Percentiles rank a stretch among this genome's conserved stretches.
Conservation (phyloP, 2,888 invertebrate species). For the Lycia hirtaria region DNA sequence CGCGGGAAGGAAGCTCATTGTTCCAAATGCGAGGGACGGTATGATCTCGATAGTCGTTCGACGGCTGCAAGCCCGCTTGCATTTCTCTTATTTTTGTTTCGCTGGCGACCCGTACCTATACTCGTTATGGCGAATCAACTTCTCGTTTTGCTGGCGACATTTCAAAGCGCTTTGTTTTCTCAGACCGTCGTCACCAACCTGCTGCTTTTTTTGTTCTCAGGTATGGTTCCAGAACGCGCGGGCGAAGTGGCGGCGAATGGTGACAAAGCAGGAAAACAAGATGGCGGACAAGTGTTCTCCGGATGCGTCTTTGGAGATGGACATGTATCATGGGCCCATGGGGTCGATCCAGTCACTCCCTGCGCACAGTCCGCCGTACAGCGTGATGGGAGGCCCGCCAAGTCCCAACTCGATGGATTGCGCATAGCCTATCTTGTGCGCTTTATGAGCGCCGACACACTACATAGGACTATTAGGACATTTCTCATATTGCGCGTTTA, state of each 20-base stretch:
- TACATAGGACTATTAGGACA: slow-evolving; percentile 10
- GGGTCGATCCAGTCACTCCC: slow-evolving; percentile 88
- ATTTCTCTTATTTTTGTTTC: slow-evolving; percentile 41
- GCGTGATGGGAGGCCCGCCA: slow-evolving; percentile 87
- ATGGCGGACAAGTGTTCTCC: slow-evolving; percentile 89
- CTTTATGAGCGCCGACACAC: slow-evolving; percentile 64
- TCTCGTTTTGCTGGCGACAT: slow-evolving; percentile 60
- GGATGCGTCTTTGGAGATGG: slow-evolving; percentile 87
- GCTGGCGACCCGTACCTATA: slow-evolving; percentile 57
- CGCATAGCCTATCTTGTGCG: slow-evolving; percentile 86
- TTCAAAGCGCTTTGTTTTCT: slow-evolving; percentile 50
- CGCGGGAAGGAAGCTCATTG: slow-evolving; percentile 38
- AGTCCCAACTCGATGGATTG: slow-evolving; percentile 91
- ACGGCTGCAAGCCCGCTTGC: slow-evolving; percentile 37
- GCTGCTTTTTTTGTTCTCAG: slow-evolving; percentile 85
- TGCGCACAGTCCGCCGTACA: slow-evolving; percentile 89
- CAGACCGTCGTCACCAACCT: slow-evolving; percentile 54
- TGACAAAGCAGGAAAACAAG: slow-evolving; percentile 92
- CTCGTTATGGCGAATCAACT: slow-evolving; percentile 56
- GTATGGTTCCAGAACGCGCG: slow-evolving; percentile 98
- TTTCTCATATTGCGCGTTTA: slow-evolving; percentile 10
- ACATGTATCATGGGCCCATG: slow-evolving; percentile 87
- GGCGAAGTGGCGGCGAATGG: slow-evolving; percentile 96
- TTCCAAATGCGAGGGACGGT: slow-evolving; percentile 37
- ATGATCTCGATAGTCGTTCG: slow-evolving; percentile 39